These are phyloP conservation scores for Stenolophus ochropezus DNA, from an alignment of 2,888 invertebrate genomes.

Conservation along the genomic window DNA sequence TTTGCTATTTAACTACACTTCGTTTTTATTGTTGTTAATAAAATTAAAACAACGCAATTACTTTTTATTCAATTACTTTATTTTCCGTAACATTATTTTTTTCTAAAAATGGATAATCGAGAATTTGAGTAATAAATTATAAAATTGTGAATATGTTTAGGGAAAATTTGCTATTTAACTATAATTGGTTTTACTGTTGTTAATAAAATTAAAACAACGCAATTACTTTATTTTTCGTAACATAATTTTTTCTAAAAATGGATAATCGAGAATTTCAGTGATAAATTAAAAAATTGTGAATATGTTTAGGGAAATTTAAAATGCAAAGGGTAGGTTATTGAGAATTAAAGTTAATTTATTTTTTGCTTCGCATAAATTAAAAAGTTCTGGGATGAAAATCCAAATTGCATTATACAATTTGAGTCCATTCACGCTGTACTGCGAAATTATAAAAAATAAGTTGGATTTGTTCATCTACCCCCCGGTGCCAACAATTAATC, in stretches of 20 bases:
- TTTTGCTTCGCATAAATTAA: constrained; percentile 44
- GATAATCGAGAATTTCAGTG: too few relatives aligned
- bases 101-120: too few relatives aligned
- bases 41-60: too few relatives aligned
- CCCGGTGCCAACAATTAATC: constrained; percentile 50
- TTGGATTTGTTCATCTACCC: constrained; percentile 47
- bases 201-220: too few relatives aligned
- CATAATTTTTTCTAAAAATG: too few relatives aligned
- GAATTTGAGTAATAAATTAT: too few relatives aligned
- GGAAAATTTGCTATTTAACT: neutral
- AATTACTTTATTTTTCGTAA: too few relatives aligned
- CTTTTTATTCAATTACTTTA: too few relatives aligned
- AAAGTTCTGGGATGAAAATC: constrained; percentile 36
- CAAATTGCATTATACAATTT: constrained; percentile 53
- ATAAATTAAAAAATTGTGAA: constrained; percentile 13
- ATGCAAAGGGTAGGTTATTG: constrained; percentile 41
- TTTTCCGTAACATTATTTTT: too few relatives aligned
- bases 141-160: constrained; percentile 35
- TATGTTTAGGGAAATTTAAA: constrained; percentile 20
- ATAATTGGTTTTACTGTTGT: too few relatives aligned
- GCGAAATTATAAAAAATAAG: constrained; percentile 43
- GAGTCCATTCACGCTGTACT: constrained; percentile 22
- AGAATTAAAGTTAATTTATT: constrained; percentile 52
- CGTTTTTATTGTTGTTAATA: too few relatives aligned
- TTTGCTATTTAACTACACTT: neutral